Evolutionary conservation across 2,888 invertebrate genomes (phyloP).

Genomic region (Oxystoma pomonae): DNA sequence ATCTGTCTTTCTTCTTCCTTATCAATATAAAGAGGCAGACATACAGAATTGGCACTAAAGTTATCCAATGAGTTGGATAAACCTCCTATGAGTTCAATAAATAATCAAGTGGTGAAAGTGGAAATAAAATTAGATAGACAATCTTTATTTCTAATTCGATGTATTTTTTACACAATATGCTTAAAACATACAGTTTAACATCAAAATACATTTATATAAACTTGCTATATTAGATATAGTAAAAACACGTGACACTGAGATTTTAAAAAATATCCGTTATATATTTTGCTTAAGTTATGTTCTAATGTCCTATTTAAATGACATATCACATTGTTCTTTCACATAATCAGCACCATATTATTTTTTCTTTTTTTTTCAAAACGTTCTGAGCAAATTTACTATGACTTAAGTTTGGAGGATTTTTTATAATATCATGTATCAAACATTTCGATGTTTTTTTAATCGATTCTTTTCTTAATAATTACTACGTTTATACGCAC

Average conservation of each 20-base stretch:
- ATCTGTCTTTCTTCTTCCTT: too few species aligned
- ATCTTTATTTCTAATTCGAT: constrained; percentile 27
- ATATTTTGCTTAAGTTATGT: constrained; percentile 28
- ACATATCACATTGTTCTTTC: constrained; percentile 43
- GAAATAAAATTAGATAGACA: too few species aligned
- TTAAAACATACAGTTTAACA: constrained; percentile 29
- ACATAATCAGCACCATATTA: constrained; percentile 39
- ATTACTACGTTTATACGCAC: too few species aligned
- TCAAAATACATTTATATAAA: constrained; percentile 38
- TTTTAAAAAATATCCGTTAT: constrained; percentile 34
- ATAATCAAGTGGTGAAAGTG: too few species aligned
- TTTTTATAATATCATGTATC: background rate
- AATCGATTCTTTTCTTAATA: too few species aligned
- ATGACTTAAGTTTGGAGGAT: constrained; percentile 4
- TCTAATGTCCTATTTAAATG: constrained; percentile 34
- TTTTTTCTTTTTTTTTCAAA: constrained; percentile 26
- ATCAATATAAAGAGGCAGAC: too few species aligned
- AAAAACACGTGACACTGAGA: constrained; percentile 38
- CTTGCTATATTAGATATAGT: constrained; percentile 25
- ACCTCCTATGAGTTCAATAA: too few species aligned
- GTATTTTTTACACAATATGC: constrained; percentile 24
- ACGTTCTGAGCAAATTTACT: constrained; percentile 32
- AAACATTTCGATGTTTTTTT: too few species aligned
- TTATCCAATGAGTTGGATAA: too few species aligned
- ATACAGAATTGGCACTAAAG: too few species aligned